Base-by-base conservation (phyloP, 2,797 vertebrate genomes). In the Botia almorhae region DNA sequence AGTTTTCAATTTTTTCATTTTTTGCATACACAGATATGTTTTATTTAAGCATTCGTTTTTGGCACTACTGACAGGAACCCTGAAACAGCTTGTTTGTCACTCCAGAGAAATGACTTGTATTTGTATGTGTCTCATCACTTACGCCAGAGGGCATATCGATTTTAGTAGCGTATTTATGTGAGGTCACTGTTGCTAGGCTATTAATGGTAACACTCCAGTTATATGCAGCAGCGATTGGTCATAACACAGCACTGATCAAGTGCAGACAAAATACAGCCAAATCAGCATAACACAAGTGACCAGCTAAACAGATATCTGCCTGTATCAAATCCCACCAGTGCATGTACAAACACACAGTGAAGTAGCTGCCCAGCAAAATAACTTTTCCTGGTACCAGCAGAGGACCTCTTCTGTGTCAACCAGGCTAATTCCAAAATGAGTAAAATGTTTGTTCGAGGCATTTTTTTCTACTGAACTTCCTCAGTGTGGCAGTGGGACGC, bases 401-500 rank as follows among this genome's bases (percentile, higher is more conserved):
- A 61, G 14, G 60, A 60, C 58, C 90, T 89, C 88, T 90, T 92
- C 78, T 84, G 81, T 95, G 94, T 94, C 95, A 95, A 92, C 93
- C 94, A 93, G 92, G 91, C 93, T 90, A 89, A 91, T 89, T 90
- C 91, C 83, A 72, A 81, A 77, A 76, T 55, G 78, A 78, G 87
- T 77, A 90, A 92, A 92, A 95, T 94, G 94, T 95, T 96, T 96
- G 94, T 95, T 94, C 92, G 93, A 89, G 90, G 91, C 93, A 96
- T 94, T 93, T 93, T 94, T 95, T 26, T n/a, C 93, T 94, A 78
- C 89, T 87, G 89, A 91, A 95, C 95, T 95, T 96, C 96, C 97
- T 96, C 48, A 93, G 94, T 91, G 89, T 93, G 95, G 95, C 94
- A 94, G 93, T 94, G 92, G 92, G 92, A 91, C 93, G 95, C 96